phyloP scores from a whole-genome alignment of 2,113 vertebrate genomes.

The Sterrhoptilus dennistouni region DNA sequence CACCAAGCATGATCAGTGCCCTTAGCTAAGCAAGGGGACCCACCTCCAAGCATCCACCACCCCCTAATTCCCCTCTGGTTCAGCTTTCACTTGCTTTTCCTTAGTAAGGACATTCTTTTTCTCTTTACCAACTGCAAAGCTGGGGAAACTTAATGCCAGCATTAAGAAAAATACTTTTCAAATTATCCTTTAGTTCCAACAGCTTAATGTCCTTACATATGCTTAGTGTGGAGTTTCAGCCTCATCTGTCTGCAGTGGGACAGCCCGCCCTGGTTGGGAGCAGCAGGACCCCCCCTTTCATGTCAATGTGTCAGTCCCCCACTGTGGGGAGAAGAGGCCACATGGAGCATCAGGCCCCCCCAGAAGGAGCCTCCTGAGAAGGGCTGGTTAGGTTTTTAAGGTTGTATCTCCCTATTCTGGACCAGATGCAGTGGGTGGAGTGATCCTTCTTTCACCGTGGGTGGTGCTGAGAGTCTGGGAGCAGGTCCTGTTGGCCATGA shows the following conservation, averaged over 20 bases:
- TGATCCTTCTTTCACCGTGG: not conserved
- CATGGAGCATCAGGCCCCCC: not conserved
- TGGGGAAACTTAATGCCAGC: conserved; percentile 48
- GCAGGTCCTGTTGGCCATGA: not conserved
- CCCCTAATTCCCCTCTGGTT: conserved; percentile 38
- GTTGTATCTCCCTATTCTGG: not conserved
- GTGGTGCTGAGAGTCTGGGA: not conserved
- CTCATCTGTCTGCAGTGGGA: not conserved
- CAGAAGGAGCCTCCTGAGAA: not conserved
- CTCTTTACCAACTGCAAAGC: conserved; percentile 34
- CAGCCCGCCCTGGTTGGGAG: not conserved
- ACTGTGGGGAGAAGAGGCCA: not conserved
- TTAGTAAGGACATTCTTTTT: conserved; percentile 66
- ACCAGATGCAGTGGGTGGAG: not conserved
- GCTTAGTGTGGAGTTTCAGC: conserved; percentile 66
- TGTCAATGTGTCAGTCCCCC: not conserved
- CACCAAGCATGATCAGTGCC: not conserved
- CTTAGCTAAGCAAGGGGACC: not conserved
- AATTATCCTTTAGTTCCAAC: conserved; percentile 61
- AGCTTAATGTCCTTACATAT: conserved; percentile 42
- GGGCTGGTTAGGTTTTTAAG: not conserved
- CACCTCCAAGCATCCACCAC: not conserved
- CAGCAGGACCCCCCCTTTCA: conserved; percentile 11
- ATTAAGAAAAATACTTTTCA: conserved; percentile 58
- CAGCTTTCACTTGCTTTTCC: conserved; percentile 57